A percentile compares a stretch with the other conserved stretches of the same genome.
Evolutionary conservation across 2,888 invertebrate species (phyloP).

Genomic region (Eupithecia centaureata): DNA sequence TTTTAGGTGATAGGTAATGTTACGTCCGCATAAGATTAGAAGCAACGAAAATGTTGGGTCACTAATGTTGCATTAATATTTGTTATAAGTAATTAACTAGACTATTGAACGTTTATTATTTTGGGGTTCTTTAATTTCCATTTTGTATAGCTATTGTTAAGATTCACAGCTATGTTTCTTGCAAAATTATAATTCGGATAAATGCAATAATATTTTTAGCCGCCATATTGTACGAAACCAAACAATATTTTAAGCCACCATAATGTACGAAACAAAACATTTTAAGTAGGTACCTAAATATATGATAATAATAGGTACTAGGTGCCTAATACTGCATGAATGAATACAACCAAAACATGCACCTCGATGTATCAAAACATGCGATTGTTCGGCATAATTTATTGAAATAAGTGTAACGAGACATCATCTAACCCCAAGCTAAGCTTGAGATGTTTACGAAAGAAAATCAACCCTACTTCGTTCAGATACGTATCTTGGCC

Average conservation of each 20-base stretch:
- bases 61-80: conserved; percentile 3
- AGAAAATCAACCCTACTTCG: neutral
- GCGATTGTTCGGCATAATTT: neutral
- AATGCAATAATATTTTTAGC: no score
- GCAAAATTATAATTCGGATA: neutral
- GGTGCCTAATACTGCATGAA: neutral
- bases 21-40: conserved; percentile 28
- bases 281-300: neutral
- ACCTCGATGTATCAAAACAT: neutral
- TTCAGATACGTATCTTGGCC: neutral
- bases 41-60: conserved; percentile 17
- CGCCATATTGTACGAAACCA: no score
- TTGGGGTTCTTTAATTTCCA: neutral
- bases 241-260: neutral
- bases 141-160: neutral
- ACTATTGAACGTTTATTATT: neutral
- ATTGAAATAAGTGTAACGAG: neutral
- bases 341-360: neutral
- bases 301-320: neutral
- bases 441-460: no score
- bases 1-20: conserved; percentile 19
- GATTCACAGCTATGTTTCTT: neutral
- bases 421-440: no score
- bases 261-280: neutral
- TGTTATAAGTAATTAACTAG: neutral